Percentiles rank a stretch among this genome's conserved stretches.
Evolutionary conservation across 1,140 invertebrate species (phyloP).

Genomic region (Drosophila elegans): DNA sequence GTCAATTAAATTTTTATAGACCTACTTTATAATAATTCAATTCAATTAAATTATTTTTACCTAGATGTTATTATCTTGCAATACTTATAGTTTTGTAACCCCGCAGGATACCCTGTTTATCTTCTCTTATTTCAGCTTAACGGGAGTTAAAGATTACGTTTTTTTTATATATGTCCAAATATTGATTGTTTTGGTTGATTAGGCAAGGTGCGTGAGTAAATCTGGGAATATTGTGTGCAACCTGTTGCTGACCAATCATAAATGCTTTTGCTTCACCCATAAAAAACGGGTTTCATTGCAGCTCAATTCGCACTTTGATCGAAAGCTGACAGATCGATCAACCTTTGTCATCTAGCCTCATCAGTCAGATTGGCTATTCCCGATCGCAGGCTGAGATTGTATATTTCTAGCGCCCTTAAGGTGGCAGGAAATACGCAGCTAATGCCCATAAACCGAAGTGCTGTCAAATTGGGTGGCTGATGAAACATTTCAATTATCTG

Average conservation of each 20-base stretch:
- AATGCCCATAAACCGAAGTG: neutral
- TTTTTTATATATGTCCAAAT: neutral
- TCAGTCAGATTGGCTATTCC: neutral
- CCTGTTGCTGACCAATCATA: constrained; percentile 4
- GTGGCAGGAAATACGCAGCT: neutral
- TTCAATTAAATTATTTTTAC: no score
- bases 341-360: constrained; percentile 32
- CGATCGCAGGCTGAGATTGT: neutral
- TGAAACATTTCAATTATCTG: constrained; percentile 48
- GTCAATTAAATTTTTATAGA: no score
- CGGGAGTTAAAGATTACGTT: neutral
- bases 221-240: constrained; percentile 16
- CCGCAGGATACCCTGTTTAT: no score
- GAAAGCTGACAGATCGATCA: constrained; percentile 16
- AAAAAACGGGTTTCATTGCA: constrained; percentile 48
- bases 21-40: no score
- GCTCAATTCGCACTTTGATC: constrained; percentile 40
- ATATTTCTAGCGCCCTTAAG: neutral
- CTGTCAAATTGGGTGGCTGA: constrained; percentile 4
- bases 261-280: constrained; percentile 1
- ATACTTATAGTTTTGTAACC: no score
- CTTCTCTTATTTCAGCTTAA: neutral
- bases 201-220: constrained; percentile 32
- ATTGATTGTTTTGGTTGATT: constrained; percentile 43
- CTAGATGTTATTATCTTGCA: no score